Evolutionary conservation across 2,113 vertebrate species (phyloP), one percentile per base, ranked within the genome.

Genomic region (Coracopsis vasa): DNA sequence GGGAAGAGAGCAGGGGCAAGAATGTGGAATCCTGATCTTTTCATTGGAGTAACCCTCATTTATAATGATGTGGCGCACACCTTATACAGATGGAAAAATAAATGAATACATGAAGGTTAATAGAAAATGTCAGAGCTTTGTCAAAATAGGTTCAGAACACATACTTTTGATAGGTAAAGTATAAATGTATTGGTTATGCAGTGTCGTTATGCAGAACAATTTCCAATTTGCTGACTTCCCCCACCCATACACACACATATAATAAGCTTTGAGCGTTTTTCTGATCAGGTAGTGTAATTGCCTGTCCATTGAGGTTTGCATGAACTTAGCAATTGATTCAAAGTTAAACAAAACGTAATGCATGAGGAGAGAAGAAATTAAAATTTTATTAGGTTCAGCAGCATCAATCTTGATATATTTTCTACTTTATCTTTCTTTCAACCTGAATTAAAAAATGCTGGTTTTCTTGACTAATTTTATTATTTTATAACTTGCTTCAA

Each of bases 401-500:
- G 69, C 91, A 92, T 93, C 88, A 94, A 69, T 93, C 70, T 61
- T 88, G 88, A 91, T 95, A 17, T 86, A 93, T 95, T 94, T 91
- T 84, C 85, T 42, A 47, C 64, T 94, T 82, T 47, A 74, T 95
- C 92, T 92, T 80, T 92, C 94, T 79, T 91, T 95, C 85, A 81
- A 3, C 37, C 16, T 42, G 74, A 89, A 91, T 95, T 91, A 39
- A 90, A 93, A 95, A 91, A 53, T 24, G 64, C 72, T 73, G 44
- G 69, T 18, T 4, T 66, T 94, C 84, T 81, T 91, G 39, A 54
- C 61, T 95, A 90, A 96, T 94, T 94, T 95, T 89, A 94, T 77
- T 92, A 88, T 96, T 96, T 96, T 94, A 92, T 95, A 93, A 94
- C 85, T 94, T 1, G 0, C 69, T 92, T 95, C 81, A 92, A 95